These are phyloP conservation scores for Parus major DNA, from an alignment of 2,113 vertebrate species.

Conservation along the genomic window DNA sequence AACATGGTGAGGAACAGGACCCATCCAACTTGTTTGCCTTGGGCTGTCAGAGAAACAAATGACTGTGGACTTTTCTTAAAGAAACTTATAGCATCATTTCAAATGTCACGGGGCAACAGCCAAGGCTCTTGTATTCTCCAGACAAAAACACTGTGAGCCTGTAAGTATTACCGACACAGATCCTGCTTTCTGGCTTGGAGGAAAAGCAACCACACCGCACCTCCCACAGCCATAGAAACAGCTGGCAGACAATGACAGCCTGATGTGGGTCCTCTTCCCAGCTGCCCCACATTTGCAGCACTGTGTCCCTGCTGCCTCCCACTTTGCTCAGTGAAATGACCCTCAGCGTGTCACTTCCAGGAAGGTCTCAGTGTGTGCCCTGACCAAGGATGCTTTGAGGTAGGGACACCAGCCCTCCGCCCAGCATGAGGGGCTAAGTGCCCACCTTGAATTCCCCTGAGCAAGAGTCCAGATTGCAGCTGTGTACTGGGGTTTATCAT, in stretches of 20 bases:
- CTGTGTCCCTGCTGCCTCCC: neutral
- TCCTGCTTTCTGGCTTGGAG: neutral
- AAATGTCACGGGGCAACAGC: neutral
- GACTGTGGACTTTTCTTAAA: neutral
- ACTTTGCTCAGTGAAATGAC: neutral
- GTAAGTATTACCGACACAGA: neutral
- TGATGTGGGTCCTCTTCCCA: neutral
- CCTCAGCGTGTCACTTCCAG: rapidly evolving
- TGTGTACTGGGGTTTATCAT: neutral
- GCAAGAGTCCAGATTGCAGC: neutral
- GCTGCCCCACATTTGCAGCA: neutral
- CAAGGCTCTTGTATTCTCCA: neutral
- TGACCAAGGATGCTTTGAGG: neutral
- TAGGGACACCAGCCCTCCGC: neutral
- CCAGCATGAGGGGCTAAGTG: neutral
- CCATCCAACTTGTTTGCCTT: neutral
- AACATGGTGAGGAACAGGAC: neutral
- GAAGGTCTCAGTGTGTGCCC: neutral
- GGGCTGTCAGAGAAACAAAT: conserved; percentile 36
- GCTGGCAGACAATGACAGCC: neutral
- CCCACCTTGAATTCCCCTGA: neutral
- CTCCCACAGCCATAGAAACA: neutral
- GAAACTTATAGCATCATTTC: neutral
- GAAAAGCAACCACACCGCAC: neutral
- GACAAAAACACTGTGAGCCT: neutral